phyloP scores from a whole-genome alignment of 2,113 vertebrate genomes.

The Pan troglodytes region DNA sequence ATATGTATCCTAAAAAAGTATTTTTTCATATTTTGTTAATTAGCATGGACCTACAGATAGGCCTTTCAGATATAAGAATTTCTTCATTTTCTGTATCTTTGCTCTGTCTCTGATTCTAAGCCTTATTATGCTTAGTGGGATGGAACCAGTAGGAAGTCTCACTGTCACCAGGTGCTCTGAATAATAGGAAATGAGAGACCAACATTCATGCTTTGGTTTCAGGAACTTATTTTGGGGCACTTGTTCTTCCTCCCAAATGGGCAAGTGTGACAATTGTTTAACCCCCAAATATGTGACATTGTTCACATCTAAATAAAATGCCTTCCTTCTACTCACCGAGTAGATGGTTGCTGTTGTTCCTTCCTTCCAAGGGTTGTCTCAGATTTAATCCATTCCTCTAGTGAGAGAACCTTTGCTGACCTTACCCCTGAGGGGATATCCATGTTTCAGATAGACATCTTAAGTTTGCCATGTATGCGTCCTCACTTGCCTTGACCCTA shows the following conservation, averaged over 20 bases:
- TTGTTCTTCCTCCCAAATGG: not conserved
- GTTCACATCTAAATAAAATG: not conserved
- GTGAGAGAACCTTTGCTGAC: not conserved
- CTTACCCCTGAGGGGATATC: fast-evolving
- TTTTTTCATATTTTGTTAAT: not conserved
- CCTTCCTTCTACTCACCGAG: not conserved
- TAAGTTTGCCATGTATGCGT: not conserved
- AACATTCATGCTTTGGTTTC: not conserved
- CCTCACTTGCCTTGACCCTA: not conserved
- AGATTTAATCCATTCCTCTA: not conserved
- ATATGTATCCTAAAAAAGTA: not conserved
- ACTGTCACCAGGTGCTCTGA: not conserved
- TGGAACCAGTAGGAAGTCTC: fast-evolving
- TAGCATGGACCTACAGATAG: not conserved
- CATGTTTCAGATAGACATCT: not conserved
- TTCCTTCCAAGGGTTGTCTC: not conserved
- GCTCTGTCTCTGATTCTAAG: not conserved
- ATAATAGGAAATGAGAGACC: not conserved
- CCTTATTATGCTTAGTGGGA: not conserved
- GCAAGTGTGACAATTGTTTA: not conserved
- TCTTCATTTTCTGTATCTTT: not conserved
- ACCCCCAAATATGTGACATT: not conserved
- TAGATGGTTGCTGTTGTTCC: not conserved
- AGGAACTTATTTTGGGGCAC: not conserved
- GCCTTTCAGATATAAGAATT: not conserved